Evolutionary conservation across 2,797 vertebrate species (phyloP), one percentile per base, ranked within the genome.

Genomic region (Anas georgica): DNA sequence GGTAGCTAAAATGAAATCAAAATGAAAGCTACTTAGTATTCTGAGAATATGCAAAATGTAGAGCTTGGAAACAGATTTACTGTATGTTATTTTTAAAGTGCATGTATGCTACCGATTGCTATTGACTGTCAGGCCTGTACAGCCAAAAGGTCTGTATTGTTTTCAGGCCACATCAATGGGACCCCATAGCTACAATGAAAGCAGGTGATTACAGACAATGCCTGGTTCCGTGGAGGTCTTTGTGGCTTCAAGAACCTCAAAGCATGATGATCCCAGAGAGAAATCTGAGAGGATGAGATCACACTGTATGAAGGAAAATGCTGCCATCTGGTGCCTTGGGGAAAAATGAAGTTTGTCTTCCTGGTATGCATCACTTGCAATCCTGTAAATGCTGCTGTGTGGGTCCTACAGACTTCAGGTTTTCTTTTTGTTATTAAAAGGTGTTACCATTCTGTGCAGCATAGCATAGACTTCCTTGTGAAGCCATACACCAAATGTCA

Each of bases 281-380:
- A 72, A 91, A 83, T 81, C 76, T 4, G n/a, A 87, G 70, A 86
- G 83, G 59, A 91, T 87, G 90, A 96, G 83, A 58, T 92, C 91
- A 88, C 55, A 9, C 45, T 78, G 76, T 81, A 69, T 26, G 37
- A 95, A 91, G 88, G 91, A 62, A 92, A 91, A 91, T 96, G 91
- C 96, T 96, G 95, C 96, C 96, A 96, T 94, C 96, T 96, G 93
- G 76, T 95, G 96, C 88, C 91, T 66, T 69, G 72, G 83, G 82
- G 89, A 6, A 39, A 31, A 13, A 62, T 33, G 1, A n/a, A 1
- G 7, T 18, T 67, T 83, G 17, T 78, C 45, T 67, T 67, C 37
- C 28, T 68, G 33, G 17, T 29, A 25, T 45, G 20, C 33, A 84
- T 73, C 46, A 58, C 48, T 29, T 76, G 62, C 70, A 52, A 29